phyloP scores from a whole-genome alignment of 1,140 invertebrate genomes.

The Ceratosolen solmsi region DNA sequence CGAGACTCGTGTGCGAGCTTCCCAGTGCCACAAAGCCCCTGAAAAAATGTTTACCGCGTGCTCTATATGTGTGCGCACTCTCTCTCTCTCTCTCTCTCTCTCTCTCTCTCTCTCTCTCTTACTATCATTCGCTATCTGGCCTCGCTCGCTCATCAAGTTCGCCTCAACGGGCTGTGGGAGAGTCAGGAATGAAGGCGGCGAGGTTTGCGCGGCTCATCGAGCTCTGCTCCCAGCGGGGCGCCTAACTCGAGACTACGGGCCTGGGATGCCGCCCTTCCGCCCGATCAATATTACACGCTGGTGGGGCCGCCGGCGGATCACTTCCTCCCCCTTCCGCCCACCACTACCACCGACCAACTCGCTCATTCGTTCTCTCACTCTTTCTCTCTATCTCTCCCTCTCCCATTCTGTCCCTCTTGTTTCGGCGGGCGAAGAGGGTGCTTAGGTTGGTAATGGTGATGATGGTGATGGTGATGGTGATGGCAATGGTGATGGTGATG shows the following conservation, averaged over 20 bases:
- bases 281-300: conserved; percentile 72
- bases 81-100: not conserved
- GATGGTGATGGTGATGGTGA: too few species aligned
- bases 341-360: too few species aligned
- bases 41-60: conserved; percentile 37
- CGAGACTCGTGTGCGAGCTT: not conserved
- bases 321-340: conserved; percentile 34
- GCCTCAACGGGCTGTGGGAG: not conserved
- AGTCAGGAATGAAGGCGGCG: not conserved
- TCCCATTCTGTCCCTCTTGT: too few species aligned
- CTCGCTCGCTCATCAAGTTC: too few species aligned
- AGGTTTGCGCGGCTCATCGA: not conserved
- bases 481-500: too few species aligned
- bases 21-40: not conserved
- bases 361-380: too few species aligned
- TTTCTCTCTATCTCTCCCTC: too few species aligned
- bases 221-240: conserved; percentile 53
- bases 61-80: not conserved
- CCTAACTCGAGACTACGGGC: conserved; percentile 58
- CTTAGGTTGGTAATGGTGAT: too few species aligned
- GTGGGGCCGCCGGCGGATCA: conserved; percentile 63
- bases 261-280: conserved; percentile 71
- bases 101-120: not conserved
- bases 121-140: too few species aligned
- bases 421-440: too few species aligned